Evolutionary conservation across 1,140 invertebrate genomes (phyloP).

Genomic region (Lerema accius): DNA sequence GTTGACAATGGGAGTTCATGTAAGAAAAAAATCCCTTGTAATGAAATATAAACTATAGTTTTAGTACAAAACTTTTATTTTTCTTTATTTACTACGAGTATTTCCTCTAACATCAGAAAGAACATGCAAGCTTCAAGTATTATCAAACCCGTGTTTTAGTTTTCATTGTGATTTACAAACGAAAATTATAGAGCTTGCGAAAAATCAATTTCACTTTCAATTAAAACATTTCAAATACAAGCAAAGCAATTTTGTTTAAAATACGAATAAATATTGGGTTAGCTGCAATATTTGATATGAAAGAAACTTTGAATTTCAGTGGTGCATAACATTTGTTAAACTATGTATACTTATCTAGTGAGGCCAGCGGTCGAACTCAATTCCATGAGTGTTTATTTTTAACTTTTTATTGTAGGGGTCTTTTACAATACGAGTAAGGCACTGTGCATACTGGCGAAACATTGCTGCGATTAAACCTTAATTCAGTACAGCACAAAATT

Average conservation of each 20-base stretch:
- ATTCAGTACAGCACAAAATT: too few relatives aligned
- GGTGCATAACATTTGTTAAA: conserved; percentile 48
- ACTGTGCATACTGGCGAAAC: not conserved
- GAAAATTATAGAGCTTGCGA: not conserved
- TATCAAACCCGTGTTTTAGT: too few relatives aligned
- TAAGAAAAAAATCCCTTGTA: too few relatives aligned
- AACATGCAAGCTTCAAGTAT: too few relatives aligned
- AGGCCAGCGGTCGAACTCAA: conserved; percentile 48
- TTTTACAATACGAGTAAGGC: not conserved
- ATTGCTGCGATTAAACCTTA: too few relatives aligned
- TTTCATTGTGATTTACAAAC: too few relatives aligned
- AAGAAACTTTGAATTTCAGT: conserved; percentile 42
- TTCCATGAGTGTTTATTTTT: conserved; percentile 40
- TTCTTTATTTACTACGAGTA: too few relatives aligned
- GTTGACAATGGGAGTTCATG: too few relatives aligned
- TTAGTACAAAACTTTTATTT: too few relatives aligned
- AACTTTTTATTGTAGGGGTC: conserved; percentile 33
- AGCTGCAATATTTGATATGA: conserved; percentile 17
- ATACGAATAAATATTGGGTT: conserved; percentile 14
- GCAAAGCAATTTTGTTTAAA: conserved; percentile 18
- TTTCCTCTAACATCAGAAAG: too few relatives aligned
- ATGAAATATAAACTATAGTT: too few relatives aligned
- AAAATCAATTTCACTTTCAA: not conserved
- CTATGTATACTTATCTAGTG: conserved; percentile 51
- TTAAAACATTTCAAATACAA: conserved; percentile 18